Conservation (phyloP, 2,888 invertebrate genomes). For the Cancer borealis region DNA sequence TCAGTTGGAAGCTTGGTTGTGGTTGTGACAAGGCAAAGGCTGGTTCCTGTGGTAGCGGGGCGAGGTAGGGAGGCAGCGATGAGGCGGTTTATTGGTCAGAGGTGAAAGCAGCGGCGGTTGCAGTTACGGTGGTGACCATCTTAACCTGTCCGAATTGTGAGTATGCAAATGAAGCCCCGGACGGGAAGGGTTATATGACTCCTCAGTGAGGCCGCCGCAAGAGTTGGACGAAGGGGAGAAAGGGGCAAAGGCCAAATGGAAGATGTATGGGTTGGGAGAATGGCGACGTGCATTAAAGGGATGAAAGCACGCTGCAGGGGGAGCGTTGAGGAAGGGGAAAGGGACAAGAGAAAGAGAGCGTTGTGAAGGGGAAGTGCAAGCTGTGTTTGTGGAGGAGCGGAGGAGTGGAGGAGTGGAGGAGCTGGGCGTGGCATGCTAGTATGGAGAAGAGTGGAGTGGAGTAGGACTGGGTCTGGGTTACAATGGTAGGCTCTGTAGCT, state of each 20-base stretch:
- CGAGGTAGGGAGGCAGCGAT: background rate
- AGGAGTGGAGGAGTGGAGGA: background rate
- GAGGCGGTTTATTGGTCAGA: slow-evolving; percentile 35
- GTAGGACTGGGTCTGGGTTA: background rate
- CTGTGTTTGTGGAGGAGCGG: background rate
- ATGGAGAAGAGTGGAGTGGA: background rate
- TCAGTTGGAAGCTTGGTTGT: background rate
- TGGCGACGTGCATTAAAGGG: background rate
- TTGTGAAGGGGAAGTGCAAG: background rate
- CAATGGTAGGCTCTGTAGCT: background rate
- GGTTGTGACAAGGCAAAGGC: background rate
- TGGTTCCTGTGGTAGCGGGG: background rate
- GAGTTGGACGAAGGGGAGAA: background rate
- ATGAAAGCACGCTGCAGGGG: slow-evolving; percentile 11
- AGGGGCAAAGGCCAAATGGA: slow-evolving; percentile 13
- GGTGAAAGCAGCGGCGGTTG: slow-evolving; percentile 46
- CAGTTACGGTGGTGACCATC: slow-evolving; percentile 51
- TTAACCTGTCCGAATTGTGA: slow-evolving; percentile 58
- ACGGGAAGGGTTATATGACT: slow-evolving; percentile 56
- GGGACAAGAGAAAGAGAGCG: background rate
- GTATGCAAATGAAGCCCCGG: slow-evolving; percentile 51
- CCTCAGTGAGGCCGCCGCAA: background rate
- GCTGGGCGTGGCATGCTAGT: background rate
- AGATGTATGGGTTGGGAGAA: slow-evolving; percentile 38
- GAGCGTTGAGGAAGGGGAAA: background rate